Conservation (phyloP, 1,140 invertebrate genomes). For the Drosophila baimaii region DNA sequence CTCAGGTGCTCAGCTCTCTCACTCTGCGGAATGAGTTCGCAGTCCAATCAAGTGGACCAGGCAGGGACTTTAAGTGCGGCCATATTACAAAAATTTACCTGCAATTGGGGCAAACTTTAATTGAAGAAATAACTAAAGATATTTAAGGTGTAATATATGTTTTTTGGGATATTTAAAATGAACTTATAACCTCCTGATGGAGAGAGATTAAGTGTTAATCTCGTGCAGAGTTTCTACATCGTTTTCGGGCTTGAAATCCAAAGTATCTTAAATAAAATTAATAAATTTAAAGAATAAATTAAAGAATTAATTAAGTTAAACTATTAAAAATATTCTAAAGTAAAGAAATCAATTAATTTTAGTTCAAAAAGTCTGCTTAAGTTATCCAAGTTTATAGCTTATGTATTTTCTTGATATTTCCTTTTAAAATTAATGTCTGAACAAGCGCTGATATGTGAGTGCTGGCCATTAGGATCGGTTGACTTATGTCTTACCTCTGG, state of each 20-base stretch:
- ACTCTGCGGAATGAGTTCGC: slow-evolving; percentile 7
- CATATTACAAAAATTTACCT: background rate
- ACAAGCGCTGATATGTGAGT: slow-evolving; percentile 1
- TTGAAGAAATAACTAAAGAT: background rate
- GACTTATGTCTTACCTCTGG: slow-evolving; percentile 22
- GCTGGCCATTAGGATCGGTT: slow-evolving; percentile 20
- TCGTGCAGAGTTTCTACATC: background rate
- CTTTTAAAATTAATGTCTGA: slow-evolving; percentile 7
- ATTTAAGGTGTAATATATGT: no score
- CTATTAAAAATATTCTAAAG: background rate
- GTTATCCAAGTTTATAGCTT: fast-evolving
- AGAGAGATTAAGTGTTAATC: background rate
- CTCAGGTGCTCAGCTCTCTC: background rate
- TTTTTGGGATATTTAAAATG: background rate
- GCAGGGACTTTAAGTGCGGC: slow-evolving; percentile 11
- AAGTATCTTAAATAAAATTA: background rate
- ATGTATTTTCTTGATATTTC: background rate
- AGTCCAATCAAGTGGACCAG: slow-evolving; percentile 5
- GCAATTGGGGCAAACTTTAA: background rate
- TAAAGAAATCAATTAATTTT: no score
- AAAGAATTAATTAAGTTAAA: no score
- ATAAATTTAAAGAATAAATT: no score
- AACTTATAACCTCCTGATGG: no score
- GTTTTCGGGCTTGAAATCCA: no score
- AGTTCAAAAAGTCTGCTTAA: background rate